These are phyloP conservation scores for Stomatorhinus ivindoensis DNA, from an alignment of 2,113 vertebrate genomes.

Conservation along the genomic window DNA sequence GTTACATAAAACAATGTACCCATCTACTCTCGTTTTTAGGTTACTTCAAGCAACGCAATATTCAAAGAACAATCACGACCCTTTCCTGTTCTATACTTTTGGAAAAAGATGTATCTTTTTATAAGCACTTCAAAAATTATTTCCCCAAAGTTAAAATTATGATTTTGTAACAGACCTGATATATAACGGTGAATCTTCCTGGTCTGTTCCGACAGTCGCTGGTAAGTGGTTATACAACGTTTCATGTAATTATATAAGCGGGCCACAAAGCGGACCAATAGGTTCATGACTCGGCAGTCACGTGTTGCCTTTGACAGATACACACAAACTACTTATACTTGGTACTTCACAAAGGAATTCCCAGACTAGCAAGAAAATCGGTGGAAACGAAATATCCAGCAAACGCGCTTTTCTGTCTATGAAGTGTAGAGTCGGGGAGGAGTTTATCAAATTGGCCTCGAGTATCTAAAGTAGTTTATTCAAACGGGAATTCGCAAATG, in stretches of 20 bases:
- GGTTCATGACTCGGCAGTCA: slow-evolving; percentile 20
- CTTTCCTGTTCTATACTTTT: not conserved
- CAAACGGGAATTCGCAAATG: not conserved
- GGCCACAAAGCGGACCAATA: slow-evolving; percentile 44
- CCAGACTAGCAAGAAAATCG: not conserved
- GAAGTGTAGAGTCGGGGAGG: not conserved
- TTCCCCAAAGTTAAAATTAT: not conserved
- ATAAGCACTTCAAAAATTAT: not conserved
- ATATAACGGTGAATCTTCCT: not conserved
- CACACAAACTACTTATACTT: not conserved
- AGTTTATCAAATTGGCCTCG: not conserved
- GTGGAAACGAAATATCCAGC: not conserved
- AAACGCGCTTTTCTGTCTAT: not conserved
- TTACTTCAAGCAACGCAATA: not conserved
- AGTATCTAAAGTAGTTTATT: not conserved
- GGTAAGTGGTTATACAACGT: slow-evolving; percentile 48
- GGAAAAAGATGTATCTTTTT: not conserved
- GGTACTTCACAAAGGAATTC: not conserved
- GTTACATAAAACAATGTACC: slow-evolving; percentile 47
- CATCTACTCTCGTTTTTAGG: not conserved
- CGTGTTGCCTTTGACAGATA: slow-evolving; percentile 36
- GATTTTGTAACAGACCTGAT: not conserved
- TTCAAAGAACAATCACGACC: not conserved
- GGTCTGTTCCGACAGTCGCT: not conserved
- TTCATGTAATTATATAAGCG: slow-evolving; percentile 60